A percentile compares a stretch with the other conserved stretches of the same genome.
phyloP scores from a whole-genome alignment of 1,140 invertebrate genomes.

The Goniozus legneri region DNA sequence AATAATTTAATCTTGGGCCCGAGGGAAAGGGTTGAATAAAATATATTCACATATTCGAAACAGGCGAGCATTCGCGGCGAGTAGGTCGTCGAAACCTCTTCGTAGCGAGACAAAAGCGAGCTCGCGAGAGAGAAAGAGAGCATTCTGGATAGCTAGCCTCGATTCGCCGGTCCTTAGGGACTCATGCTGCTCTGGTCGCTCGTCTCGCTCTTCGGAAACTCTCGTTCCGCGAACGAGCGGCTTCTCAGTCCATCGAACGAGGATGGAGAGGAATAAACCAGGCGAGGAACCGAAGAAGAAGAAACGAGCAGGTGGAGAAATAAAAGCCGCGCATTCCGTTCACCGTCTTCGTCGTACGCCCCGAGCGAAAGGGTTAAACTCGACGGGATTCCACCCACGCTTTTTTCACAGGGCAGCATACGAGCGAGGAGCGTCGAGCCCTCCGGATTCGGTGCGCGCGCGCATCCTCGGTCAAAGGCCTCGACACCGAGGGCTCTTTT shows the following conservation, averaged over 20 bases:
- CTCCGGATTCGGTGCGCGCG: constrained; percentile 16
- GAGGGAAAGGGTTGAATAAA: constrained; percentile 56
- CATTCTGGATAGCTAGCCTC: neutral
- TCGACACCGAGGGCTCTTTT: constrained; percentile 1
- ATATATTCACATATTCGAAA: constrained; percentile 57
- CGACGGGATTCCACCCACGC: constrained; percentile 54
- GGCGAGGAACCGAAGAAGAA: constrained; percentile 8
- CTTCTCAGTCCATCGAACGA: constrained; percentile 25
- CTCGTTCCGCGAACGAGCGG: constrained; percentile 33
- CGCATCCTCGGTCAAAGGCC: constrained; percentile 8
- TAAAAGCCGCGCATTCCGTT: neutral
- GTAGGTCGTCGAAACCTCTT: constrained; percentile 37
- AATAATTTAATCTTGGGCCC: constrained; percentile 50
- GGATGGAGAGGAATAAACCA: constrained; percentile 11
- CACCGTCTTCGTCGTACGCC: constrained; percentile 16
- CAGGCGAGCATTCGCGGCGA: constrained; percentile 39
- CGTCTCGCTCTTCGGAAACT: constrained; percentile 44
- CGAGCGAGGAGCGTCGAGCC: constrained; percentile 23
- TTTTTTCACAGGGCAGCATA: constrained; percentile 51
- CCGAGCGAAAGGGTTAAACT: constrained; percentile 44
- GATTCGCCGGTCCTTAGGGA: constrained; percentile 18
- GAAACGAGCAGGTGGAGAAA: neutral
- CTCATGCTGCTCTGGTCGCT: constrained; percentile 41
- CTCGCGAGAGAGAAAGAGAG: no score
- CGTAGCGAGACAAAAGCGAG: no score